Conservation (phyloP, 2,888 invertebrate species). For the Loripinus fragilis region DNA sequence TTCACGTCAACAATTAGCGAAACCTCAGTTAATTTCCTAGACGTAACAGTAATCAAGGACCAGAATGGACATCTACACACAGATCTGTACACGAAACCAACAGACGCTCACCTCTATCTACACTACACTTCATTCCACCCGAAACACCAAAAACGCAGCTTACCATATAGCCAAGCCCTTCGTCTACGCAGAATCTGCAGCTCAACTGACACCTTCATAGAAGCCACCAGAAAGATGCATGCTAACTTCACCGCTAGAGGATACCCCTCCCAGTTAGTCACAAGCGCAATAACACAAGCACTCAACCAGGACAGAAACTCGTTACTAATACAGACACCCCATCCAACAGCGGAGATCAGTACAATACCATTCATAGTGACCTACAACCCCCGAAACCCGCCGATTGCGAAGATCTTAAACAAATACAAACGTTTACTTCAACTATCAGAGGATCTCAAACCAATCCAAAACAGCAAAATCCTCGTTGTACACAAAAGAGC, state of each 20-base stretch:
- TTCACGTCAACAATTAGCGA: neutral
- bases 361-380: neutral
- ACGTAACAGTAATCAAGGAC: slow-evolving; percentile 13
- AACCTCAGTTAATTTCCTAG: slow-evolving; percentile 9
- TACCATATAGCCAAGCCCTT: neutral
- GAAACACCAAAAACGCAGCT: neutral
- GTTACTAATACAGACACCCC: neutral
- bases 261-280: too few species aligned
- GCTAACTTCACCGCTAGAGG: too few species aligned
- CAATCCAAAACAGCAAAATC: neutral
- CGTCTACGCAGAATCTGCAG: neutral
- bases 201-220: too few species aligned
- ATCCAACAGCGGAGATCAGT: neutral
- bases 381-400: neutral
- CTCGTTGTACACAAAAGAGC: too few species aligned
- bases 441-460: neutral
- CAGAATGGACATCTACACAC: too few species aligned
- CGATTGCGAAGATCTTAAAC: neutral
- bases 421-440: too few species aligned
- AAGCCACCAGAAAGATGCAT: too few species aligned
- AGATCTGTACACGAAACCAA: too few species aligned
- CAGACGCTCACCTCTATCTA: neutral
- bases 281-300: neutral
- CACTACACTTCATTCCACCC: neutral
- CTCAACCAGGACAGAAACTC: neutral